A percentile compares a stretch with the other conserved stretches of the same genome.
These are phyloP conservation scores for Hypsibius dujardini DNA, from an alignment of 1,140 invertebrate genomes.

Conservation along the genomic window DNA sequence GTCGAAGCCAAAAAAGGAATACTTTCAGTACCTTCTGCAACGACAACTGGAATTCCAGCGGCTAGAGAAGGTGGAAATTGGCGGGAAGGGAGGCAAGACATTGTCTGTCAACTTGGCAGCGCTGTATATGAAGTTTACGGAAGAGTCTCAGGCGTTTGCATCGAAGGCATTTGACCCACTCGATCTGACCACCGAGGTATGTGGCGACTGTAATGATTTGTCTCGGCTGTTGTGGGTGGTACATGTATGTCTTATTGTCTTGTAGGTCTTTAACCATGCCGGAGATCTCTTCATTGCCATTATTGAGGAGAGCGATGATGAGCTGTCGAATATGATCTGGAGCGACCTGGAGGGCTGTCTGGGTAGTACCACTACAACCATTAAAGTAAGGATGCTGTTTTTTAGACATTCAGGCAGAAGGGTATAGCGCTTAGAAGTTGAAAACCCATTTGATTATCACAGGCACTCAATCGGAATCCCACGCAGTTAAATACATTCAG, in stretches of 20 bases:
- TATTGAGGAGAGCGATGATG: not conserved
- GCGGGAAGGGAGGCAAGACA: slow-evolving; percentile 65
- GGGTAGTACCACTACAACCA: not conserved
- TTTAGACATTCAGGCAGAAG: no score
- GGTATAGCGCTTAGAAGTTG: no score
- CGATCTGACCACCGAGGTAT: not conserved
- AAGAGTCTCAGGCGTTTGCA: slow-evolving; percentile 64
- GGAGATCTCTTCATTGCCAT: not conserved
- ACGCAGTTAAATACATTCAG: no score
- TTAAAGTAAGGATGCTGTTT: not conserved
- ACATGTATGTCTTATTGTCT: not conserved
- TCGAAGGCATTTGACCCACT: slow-evolving; percentile 3
- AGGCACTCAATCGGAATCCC: no score
- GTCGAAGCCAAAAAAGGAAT: not conserved
- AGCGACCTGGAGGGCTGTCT: slow-evolving; percentile 6
- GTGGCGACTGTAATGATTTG: not conserved
- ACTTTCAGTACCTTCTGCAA: not conserved
- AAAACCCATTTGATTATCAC: no score
- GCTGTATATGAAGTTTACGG: slow-evolving; percentile 71
- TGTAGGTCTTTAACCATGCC: not conserved
- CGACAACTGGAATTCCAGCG: slow-evolving; percentile 62
- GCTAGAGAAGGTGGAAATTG: slow-evolving; percentile 82
- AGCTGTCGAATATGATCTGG: slow-evolving; percentile 5
- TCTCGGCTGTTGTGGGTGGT: not conserved
- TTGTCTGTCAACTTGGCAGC: slow-evolving; percentile 48